Base-by-base conservation (phyloP, 2,113 vertebrate genomes). In the Pseudopodoces humilis region DNA sequence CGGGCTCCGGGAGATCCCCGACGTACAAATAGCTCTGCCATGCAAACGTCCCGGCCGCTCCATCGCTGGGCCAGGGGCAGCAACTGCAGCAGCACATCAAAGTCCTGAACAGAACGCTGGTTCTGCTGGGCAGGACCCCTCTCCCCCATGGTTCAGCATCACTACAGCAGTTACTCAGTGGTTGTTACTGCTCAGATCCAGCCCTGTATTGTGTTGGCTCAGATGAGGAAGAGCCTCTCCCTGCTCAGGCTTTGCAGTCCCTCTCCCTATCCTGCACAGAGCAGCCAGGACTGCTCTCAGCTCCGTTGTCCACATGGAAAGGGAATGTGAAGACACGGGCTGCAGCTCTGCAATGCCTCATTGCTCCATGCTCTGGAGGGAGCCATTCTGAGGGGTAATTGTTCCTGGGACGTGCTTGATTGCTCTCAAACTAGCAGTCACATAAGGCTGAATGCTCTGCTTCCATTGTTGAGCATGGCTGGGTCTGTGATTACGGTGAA, bases 251-350 rank as follows among this genome's bases (percentile, higher is more conserved):
- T 35, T 3, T 6, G 72, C 50, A 8, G 58, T 6, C 11, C 21
- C 9, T 11, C 53, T 44, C 15, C 5, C 0, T 4, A 3, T 3
- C 28, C 82, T 7, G 23, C 33, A 5, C 16, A 5, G 62, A n/a
- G n/a, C 14, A 20, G 2, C 65, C 37, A 3, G 11, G 19, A 35
- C 46, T 1, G 18, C 0, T 1, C n/a, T 22, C 30, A 3, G 63
- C 52, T 35, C 52, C 0, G 0, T 2, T 5, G 4, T 6, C 50
- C 6, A 2, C 3, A 0, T 2, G 0, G 59, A 41, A 23, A 25
- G 49, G n/a, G 33, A 23, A 6, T 0, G 3, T 2, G 9, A 1
- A 7, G 63, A 56, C 53, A 27, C 2, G 4, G 46, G 22, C 59
- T 1, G 0, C 30, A 25, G 37, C 27, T 47, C 89, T 22, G 39